Evolutionary conservation across 1,140 invertebrate species (phyloP).

Genomic region (Pachypsylla venusta): DNA sequence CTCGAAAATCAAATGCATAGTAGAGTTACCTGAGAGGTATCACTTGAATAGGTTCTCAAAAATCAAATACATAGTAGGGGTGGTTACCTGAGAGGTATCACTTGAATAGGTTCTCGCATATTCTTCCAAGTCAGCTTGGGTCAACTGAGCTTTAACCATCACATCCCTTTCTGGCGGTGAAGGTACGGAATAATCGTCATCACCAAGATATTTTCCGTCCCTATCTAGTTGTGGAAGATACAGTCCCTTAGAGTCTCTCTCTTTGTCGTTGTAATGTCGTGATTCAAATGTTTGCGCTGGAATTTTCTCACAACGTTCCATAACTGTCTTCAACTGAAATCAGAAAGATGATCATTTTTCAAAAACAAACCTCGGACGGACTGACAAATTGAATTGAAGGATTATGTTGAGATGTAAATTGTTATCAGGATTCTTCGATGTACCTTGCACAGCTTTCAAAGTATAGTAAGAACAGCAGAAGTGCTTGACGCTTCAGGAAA

Average conservation of each 20-base stretch:
- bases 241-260: constrained; percentile 28
- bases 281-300: constrained; percentile 44
- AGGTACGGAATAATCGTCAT: constrained; percentile 53
- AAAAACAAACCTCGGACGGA: too few species aligned
- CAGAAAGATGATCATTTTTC: too few species aligned
- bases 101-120: constrained; percentile 45
- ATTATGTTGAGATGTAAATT: too few species aligned
- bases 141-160: constrained; percentile 31
- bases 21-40: too few species aligned
- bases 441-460: too few species aligned
- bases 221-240: constrained; percentile 47
- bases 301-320: constrained; percentile 58
- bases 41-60: too few species aligned
- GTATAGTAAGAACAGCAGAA: too few species aligned
- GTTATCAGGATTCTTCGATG: too few species aligned
- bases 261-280: constrained; percentile 21
- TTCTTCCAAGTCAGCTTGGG: constrained; percentile 52
- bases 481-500: too few species aligned
- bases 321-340: constrained; percentile 50
- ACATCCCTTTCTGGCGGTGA: constrained; percentile 57
- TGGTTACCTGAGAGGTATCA: constrained; percentile 23
- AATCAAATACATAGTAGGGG: too few species aligned
- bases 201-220: constrained; percentile 44
- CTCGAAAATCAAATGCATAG: too few species aligned
- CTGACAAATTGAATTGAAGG: too few species aligned